These are phyloP conservation scores for Eupeodes corollae DNA, from an alignment of 1,140 invertebrate genomes.

Conservation along the genomic window DNA sequence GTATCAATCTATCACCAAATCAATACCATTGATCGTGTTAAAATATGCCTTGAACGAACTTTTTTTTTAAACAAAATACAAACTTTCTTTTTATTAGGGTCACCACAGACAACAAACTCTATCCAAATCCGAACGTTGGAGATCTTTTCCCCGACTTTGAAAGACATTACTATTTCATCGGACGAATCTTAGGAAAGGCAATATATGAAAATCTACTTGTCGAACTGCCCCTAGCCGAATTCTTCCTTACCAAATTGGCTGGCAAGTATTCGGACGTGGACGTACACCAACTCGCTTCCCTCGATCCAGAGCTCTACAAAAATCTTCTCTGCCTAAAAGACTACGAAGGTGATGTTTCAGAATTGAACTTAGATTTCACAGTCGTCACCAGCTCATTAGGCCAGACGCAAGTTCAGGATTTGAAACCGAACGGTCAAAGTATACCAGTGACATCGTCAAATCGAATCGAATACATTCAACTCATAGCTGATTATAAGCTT, in stretches of 20 bases:
- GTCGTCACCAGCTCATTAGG: conserved; percentile 82
- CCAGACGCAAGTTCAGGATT: conserved; percentile 75
- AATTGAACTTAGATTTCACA: conserved; percentile 87
- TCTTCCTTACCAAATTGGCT: conserved; percentile 81
- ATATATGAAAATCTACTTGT: conserved; percentile 91
- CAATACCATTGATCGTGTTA: no score
- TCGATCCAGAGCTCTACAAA: conserved; percentile 85
- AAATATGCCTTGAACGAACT: no score
- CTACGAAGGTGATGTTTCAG: conserved; percentile 64
- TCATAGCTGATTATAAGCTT: conserved; percentile 91
- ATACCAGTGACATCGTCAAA: conserved; percentile 86
- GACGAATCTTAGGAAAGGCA: conserved; percentile 89
- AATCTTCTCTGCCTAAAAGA: conserved; percentile 82
- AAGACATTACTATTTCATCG: conserved; percentile 92
- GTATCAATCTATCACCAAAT: no score
- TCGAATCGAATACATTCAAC: conserved; percentile 91
- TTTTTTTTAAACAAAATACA: neutral
- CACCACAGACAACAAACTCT: conserved; percentile 85
- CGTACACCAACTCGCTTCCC: conserved; percentile 83
- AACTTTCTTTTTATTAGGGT: conserved; percentile 38
- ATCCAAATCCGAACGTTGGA: conserved; percentile 88
- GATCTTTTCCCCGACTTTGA: conserved; percentile 72
- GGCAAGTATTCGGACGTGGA: conserved; percentile 71
- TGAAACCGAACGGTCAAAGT: conserved; percentile 80
- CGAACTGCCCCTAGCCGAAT: conserved; percentile 86